Evolutionary conservation across 1,140 invertebrate species (phyloP), one percentile per base, ranked within the genome.

Genomic region (Condylostylus longicornis): DNA sequence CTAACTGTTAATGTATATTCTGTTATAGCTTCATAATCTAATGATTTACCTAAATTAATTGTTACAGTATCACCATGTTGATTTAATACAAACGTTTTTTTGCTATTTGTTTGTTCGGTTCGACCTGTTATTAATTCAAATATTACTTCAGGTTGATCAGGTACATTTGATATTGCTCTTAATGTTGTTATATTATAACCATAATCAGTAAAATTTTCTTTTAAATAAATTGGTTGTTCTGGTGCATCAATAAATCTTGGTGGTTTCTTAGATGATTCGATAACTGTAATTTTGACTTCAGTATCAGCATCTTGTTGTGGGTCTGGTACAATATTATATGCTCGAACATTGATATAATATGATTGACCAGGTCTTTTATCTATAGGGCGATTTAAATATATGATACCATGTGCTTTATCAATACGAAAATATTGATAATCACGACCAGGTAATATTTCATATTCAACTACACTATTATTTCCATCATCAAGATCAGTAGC

Each of bases 401-500:
- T 82, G 23, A 86, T 75, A 9, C 83, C 83, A 19, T 78, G 82
- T 38, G 74, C 71, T 34, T 67, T 61, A 52, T 84, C 79, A 41
- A 89, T 82, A 32, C 65, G 67, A 52, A 89, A 88, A 54, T 82
- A 87, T 4, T 69, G 65, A 25, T 65, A 58, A 48, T 82, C 78
- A 7, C 61, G 68, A 44, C 67, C 70, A 7, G 67, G 51, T 18
- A 72, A 58, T 21, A 85, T 56, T 38, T 69, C 71, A 53, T 79
- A 75, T 42, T 68, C 59, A 4, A 89, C 71, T 42, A 76, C 74
- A 22, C 82, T 83, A 63, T 88, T 88, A 47, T 81, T 75, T 7
- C 83, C 81, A 51, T 87, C 81, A 53, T 89, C 85, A 40, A 85
- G 78, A 59, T 89, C 85, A 10, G 82, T 87, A 3, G 85, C 84